phyloP scores from a whole-genome alignment of 2,113 vertebrate genomes.

The Ondatra zibethicus region DNA sequence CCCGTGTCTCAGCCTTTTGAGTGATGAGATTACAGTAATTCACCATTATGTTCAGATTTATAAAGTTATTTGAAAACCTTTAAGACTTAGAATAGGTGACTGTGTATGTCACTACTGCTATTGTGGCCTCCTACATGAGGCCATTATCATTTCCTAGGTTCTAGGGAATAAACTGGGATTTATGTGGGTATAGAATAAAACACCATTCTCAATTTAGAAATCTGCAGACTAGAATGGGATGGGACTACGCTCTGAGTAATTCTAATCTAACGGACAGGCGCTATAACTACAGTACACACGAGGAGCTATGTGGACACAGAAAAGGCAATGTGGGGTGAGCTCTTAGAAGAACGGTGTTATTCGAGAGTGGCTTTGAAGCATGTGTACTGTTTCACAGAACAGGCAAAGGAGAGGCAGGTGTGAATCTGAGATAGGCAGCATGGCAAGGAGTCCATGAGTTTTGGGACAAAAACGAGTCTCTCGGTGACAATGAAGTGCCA shows the following conservation, averaged over 20 bases:
- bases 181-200: neutral
- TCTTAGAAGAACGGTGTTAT: slow-evolving; percentile 45
- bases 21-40: neutral
- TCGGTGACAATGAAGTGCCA: neutral
- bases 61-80: neutral
- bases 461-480: neutral
- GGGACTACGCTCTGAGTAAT: neutral
- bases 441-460: accelerated
- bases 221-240: slow-evolving; percentile 18
- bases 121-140: too few species aligned
- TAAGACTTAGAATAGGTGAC: too few species aligned
- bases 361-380: slow-evolving; percentile 65
- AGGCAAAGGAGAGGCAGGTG: neutral
- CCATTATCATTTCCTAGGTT: neutral
- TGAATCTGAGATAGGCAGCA: neutral
- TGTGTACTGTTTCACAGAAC: slow-evolving; percentile 54
- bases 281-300: neutral
- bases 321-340: neutral
- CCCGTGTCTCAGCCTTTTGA: too few species aligned
- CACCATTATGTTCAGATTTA: neutral
- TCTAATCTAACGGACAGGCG: slow-evolving; percentile 26
- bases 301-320: neutral
- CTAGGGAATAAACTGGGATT: neutral
- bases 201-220: slow-evolving; percentile 25
- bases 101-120: neutral